These are phyloP conservation scores for Mormyrops boulengeri DNA, from an alignment of 2,797 vertebrate species.

Conservation along the genomic window DNA sequence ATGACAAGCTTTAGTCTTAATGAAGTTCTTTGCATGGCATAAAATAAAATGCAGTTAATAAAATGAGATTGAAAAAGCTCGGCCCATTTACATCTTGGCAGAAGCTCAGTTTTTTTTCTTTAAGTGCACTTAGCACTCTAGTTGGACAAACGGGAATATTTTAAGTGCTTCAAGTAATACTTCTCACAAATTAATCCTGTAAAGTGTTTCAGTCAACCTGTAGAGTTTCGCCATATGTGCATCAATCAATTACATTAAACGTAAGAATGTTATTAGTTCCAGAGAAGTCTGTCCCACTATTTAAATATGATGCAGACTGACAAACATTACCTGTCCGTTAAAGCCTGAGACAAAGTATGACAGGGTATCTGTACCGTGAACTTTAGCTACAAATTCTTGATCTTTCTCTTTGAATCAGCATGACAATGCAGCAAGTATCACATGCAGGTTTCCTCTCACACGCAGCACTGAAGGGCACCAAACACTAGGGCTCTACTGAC, in stretches of 20 bases:
- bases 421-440: too few relatives aligned
- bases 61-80: not conserved
- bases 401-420: not conserved
- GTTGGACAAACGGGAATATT: slow-evolving; percentile 9
- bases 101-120: not conserved
- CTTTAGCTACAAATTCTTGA: not conserved
- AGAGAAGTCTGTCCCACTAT: not conserved
- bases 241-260: not conserved
- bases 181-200: not conserved
- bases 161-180: slow-evolving; percentile 10
- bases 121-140: not conserved
- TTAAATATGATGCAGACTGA: not conserved
- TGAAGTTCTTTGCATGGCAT: not conserved
- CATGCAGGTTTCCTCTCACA: not conserved
- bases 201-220: not conserved
- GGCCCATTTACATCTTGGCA: slow-evolving; percentile 12
- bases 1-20: not conserved
- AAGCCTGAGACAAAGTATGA: not conserved
- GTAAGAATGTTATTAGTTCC: not conserved
- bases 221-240: not conserved
- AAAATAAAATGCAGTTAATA: slow-evolving; percentile 12
- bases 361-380: not conserved
- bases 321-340: not conserved
- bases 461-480: not conserved
- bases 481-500: not conserved